A percentile compares a stretch with the other conserved stretches of the same genome.
Conservation (phyloP, 2,797 vertebrate genomes). For the Sorex maritimensis region DNA sequence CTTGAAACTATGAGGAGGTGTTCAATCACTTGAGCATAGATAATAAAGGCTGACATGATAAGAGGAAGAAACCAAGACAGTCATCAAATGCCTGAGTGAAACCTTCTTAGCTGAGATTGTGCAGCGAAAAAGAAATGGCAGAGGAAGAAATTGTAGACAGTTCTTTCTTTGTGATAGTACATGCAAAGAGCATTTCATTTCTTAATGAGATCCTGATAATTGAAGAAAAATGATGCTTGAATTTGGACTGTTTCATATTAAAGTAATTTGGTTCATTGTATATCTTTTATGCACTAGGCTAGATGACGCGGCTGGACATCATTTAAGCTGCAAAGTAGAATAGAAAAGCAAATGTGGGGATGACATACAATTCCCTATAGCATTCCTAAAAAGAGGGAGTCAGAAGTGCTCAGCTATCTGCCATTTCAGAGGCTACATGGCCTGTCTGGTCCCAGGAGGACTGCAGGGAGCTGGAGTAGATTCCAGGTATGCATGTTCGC, state of each 20-base stretch:
- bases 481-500: background rate
- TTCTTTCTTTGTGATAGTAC: constrained; percentile 25
- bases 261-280: constrained; percentile 9
- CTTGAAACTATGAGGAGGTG: background rate
- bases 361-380: background rate
- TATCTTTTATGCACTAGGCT: background rate
- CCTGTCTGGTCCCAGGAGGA: too few species aligned
- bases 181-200: background rate
- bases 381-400: background rate
- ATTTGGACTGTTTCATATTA: constrained; percentile 7
- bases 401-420: background rate
- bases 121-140: constrained; percentile 25
- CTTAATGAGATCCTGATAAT: constrained; percentile 29
- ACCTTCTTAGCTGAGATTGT: background rate
- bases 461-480: background rate
- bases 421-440: background rate
- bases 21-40: constrained; percentile 8
- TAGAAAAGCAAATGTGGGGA: background rate
- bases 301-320: background rate
- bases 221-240: constrained; percentile 3
- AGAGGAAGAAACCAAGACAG: constrained; percentile 11
- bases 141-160: background rate
- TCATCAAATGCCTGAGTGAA: background rate
- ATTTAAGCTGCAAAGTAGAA: constrained; percentile 37
- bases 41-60: constrained; percentile 8